Base-by-base conservation (phyloP, 2,113 vertebrate genomes). In the Mobula birostris region DNA sequence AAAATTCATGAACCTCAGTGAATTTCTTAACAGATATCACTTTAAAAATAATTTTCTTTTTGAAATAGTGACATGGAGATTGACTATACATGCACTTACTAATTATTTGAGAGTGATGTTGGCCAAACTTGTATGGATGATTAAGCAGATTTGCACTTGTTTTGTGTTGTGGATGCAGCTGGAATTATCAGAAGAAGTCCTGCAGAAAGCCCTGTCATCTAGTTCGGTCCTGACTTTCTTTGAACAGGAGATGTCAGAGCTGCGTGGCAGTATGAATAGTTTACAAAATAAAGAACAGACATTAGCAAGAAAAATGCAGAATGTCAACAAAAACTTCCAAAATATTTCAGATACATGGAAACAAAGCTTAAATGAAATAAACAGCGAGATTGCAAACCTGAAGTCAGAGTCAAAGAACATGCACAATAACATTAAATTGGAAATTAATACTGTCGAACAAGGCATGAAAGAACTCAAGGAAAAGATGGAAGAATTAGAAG, bases 91-190 rank as follows among this genome's bases (percentile, higher is more conserved):
- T 56, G 9, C 36, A 74, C 15, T 93, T 74, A 29, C 66, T 56
- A 74, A 56, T 93, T 76, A 93, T 74, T 48, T 93, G 7, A 40
- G 90, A 92, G 27, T 76, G 66, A 72, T 29, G 21, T 92, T 92
- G n/a, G 66, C 40, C 63, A 40, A 15, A 72, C 0, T 36, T 70
- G 70, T 40, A 48, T 40, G 36, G 36, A 40, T 92, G 68, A 87
- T 95, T 95, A 96, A 96, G 96, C 95, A 95, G 96, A 96, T 94
- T 94, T 95, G 94, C 94, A 95, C 94, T 94, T 99, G 96, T 98
- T 97, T 98, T 99, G 96, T 99, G 97, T 99, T 98, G 96, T 93
- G 98, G 98, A 97, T 97, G 96, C 98, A 99, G 99, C 98, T 99
- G 95, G 97, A 97, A 87, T 96, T 97, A 94, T 98, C 98, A 56